A percentile compares a stretch with the other conserved stretches of the same genome.
Conservation (phyloP, 2,113 vertebrate species). For the Xerus inauris region DNA sequence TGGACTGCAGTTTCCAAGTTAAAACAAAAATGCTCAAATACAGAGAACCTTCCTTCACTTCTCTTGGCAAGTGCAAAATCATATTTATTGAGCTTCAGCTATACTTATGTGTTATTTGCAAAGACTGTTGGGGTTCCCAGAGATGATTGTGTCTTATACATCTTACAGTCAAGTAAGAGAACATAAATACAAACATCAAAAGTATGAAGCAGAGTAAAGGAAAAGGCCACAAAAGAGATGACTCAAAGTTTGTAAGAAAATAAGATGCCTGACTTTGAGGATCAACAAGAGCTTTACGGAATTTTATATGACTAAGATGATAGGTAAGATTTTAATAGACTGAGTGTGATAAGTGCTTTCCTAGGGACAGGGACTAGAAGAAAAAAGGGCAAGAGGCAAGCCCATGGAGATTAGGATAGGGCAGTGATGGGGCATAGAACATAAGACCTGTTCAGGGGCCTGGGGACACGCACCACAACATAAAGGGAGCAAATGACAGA, state of each 20-base stretch:
- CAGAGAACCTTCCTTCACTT: not conserved
- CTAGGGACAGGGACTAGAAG: not conserved
- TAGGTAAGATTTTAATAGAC: not conserved
- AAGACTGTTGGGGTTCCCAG: not conserved
- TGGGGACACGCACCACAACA: not conserved
- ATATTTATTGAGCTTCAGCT: not conserved
- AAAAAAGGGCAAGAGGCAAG: not conserved
- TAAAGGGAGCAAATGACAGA: not conserved
- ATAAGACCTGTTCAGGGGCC: not conserved
- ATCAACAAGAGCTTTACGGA: not conserved
- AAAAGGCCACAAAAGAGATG: not conserved
- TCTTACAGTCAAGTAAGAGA: not conserved
- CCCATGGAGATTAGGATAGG: not conserved
- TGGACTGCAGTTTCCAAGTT: slow-evolving; percentile 17
- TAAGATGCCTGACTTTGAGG: not conserved
- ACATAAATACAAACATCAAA: not conserved
- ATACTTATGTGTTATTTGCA: not conserved
- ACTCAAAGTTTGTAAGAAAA: not conserved
- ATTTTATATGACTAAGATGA: not conserved
- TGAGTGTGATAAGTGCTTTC: not conserved
- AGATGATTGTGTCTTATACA: not conserved
- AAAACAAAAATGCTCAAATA: slow-evolving; percentile 9
- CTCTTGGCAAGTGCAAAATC: not conserved
- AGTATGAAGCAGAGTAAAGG: not conserved
- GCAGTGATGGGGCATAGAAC: not conserved